phyloP scores from a whole-genome alignment of 2,113 vertebrate species.

The Engraulis encrasicolus region DNA sequence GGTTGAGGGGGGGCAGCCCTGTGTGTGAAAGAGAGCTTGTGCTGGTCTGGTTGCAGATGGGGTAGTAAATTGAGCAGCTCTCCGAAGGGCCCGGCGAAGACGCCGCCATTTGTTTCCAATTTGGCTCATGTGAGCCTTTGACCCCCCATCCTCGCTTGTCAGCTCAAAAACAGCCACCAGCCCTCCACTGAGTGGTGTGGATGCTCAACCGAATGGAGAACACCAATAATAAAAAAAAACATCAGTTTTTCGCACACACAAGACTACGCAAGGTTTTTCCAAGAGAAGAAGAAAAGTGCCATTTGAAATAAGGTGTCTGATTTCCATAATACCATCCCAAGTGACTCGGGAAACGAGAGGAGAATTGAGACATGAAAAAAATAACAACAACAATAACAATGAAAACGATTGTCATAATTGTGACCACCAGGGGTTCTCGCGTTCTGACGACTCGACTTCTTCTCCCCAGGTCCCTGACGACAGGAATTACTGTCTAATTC shows the following conservation, averaged over 20 bases:
- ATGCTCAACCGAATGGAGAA: neutral
- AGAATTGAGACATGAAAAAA: neutral
- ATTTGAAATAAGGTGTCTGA: constrained; percentile 10
- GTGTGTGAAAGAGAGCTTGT: constrained; percentile 7
- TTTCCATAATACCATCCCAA: neutral
- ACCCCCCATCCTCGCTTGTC: constrained; percentile 29
- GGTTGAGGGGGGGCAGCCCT: neutral
- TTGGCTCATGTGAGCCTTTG: constrained; percentile 56
- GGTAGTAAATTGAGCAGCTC: constrained; percentile 70
- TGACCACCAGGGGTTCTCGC: constrained; percentile 47
- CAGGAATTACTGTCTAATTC: constrained; percentile 75
- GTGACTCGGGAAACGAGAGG: neutral
- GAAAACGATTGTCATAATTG: constrained; percentile 71
- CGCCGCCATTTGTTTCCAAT: constrained; percentile 62
- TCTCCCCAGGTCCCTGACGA: constrained; percentile 58
- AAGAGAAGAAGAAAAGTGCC: neutral
- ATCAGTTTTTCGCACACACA: neutral
- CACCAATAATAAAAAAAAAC: neutral
- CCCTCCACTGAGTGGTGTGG: neutral
- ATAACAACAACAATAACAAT: constrained; percentile 56
- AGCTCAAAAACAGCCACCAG: constrained; percentile 1
- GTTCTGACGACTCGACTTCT: constrained; percentile 24
- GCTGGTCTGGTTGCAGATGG: constrained; percentile 56
- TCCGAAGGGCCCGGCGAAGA: constrained; percentile 62
- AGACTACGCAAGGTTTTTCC: neutral